phyloP scores from a whole-genome alignment of 2,888 invertebrate genomes.

The Calliphora vomitoria region DNA sequence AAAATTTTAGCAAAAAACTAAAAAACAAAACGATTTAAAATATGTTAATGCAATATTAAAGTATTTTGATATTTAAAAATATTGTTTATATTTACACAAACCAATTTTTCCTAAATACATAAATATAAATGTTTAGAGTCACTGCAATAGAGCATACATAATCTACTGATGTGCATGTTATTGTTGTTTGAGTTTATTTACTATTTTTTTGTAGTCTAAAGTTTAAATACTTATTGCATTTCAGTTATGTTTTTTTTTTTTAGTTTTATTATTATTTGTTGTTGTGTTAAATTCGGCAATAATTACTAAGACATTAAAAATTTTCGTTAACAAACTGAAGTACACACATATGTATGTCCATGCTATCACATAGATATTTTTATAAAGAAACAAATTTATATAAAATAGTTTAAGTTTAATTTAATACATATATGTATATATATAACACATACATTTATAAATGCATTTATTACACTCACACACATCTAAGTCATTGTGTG shows the following conservation, averaged over 20 bases:
- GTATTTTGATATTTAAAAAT: too few species aligned
- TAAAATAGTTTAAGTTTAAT: too few species aligned
- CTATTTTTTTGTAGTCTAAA: not conserved
- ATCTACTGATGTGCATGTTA: not conserved
- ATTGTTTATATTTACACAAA: too few species aligned
- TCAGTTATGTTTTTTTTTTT: not conserved
- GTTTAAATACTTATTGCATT: slow-evolving; percentile 9
- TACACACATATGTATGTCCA: not conserved
- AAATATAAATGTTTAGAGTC: not conserved
- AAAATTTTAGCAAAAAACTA: too few species aligned
- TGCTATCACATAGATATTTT: not conserved
- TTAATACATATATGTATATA: too few species aligned
- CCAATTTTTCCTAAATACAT: too few species aligned
- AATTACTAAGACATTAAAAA: slow-evolving; percentile 34
- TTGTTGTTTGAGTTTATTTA: slow-evolving; percentile 12
- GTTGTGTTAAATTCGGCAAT: slow-evolving; percentile 39
- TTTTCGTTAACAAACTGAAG: slow-evolving; percentile 18
- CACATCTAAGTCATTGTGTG: not conserved
- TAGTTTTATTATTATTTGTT: not conserved
- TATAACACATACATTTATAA: not conserved
- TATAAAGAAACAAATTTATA: too few species aligned
- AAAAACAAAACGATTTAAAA: too few species aligned
- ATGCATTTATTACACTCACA: not conserved
- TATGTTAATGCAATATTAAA: too few species aligned
- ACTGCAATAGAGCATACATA: not conserved